Conservation (phyloP, 2,888 invertebrate genomes). For the Ariolimax columbianus region DNA sequence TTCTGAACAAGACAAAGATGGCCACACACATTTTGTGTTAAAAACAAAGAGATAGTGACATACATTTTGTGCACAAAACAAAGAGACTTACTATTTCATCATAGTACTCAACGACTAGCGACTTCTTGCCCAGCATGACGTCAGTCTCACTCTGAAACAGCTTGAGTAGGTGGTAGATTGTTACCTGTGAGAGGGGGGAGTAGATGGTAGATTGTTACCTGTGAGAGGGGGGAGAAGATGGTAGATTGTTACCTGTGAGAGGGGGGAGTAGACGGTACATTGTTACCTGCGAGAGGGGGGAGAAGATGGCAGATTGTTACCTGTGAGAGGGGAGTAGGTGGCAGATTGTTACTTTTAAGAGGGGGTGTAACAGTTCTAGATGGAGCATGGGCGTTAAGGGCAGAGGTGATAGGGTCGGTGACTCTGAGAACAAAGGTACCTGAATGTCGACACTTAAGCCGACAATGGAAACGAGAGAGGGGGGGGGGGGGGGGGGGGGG, state of each 20-base stretch:
- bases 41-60: no score
- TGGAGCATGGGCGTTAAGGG: no score
- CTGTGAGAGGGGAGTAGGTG: constrained; percentile 82
- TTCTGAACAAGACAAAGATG: no score
- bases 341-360: background rate
- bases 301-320: constrained; percentile 96
- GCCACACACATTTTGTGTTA: no score
- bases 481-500: no score
- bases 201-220: background rate
- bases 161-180: constrained; percentile 95
- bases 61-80: no score
- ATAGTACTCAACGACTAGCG: constrained; percentile 92
- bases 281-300: background rate
- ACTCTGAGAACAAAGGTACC: no score
- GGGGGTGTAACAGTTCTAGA: no score
- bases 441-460: no score
- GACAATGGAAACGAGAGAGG: no score
- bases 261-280: background rate
- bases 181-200: constrained; percentile 86
- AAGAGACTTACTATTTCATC: constrained; percentile 89
- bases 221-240: constrained; percentile 85
- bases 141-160: constrained; percentile 88
- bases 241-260: constrained; percentile 91
- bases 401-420: no score
- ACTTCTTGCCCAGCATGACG: constrained; percentile 80